These are phyloP conservation scores for Latrodectus geometricus DNA, from an alignment of 1,140 invertebrate genomes.

Conservation along the genomic window DNA sequence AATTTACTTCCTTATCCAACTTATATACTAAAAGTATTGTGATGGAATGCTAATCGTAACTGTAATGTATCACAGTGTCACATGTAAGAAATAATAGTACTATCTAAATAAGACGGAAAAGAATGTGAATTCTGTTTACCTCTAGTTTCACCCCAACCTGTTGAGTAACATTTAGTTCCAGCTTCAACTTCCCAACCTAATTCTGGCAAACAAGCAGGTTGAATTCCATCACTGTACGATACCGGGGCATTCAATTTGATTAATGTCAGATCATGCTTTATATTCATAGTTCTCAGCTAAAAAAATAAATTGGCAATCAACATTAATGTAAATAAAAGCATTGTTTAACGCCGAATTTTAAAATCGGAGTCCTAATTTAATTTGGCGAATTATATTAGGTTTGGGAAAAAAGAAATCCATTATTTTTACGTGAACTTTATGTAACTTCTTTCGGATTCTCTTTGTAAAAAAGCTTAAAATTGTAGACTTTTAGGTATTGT, in stretches of 20 bases:
- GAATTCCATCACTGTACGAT: not conserved
- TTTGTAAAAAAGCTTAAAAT: too few relatives aligned
- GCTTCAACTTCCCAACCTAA: not conserved
- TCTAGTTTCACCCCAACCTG: conserved; percentile 14
- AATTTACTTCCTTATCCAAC: too few relatives aligned
- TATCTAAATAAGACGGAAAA: not conserved
- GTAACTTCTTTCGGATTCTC: too few relatives aligned
- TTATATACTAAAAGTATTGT: too few relatives aligned
- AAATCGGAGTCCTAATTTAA: too few relatives aligned
- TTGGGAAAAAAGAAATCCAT: too few relatives aligned
- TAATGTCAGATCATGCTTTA: not conserved
- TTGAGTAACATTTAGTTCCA: not conserved
- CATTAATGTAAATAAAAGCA: too few relatives aligned
- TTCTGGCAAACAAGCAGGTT: not conserved
- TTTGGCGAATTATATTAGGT: too few relatives aligned
- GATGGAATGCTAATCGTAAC: too few relatives aligned
- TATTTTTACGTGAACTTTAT: too few relatives aligned
- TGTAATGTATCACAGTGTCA: not conserved
- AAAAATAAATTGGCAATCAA: not conserved
- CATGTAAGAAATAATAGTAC: not conserved
- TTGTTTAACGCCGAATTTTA: too few relatives aligned
- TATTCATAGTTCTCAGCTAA: not conserved
- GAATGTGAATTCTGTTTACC: not conserved
- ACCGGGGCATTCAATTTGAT: conserved; percentile 1
- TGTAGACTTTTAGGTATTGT: too few relatives aligned